Evolutionary conservation across 1,140 invertebrate genomes (phyloP).

Genomic region (Mycetomoellerius zeteki): DNA sequence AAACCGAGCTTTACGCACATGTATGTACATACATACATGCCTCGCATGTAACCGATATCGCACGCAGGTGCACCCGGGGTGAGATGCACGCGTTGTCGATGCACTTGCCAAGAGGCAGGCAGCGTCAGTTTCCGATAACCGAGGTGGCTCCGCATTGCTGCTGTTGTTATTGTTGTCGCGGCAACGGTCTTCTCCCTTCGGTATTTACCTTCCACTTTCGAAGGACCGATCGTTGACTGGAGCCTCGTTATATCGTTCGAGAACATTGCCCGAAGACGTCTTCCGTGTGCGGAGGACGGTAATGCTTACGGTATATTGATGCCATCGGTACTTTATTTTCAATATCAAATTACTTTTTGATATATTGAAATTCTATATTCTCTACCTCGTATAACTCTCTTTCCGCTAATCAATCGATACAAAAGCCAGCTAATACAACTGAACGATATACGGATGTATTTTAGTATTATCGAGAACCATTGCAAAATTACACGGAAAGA

Average conservation of each 20-base stretch:
- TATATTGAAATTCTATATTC: not conserved
- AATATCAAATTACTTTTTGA: not conserved
- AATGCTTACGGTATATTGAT: slow-evolving; percentile 24
- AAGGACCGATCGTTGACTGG: slow-evolving; percentile 15
- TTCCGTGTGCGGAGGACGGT: not conserved
- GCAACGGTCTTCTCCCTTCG: slow-evolving; percentile 25
- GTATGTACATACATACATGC: not conserved
- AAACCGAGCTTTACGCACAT: slow-evolving; percentile 25
- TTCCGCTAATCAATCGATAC: not conserved
- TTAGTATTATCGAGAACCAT: not conserved
- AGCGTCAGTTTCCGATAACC: slow-evolving; percentile 65
- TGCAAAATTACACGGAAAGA: no score
- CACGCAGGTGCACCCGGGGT: slow-evolving; percentile 19
- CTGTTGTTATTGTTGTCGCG: slow-evolving; percentile 54
- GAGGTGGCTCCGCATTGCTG: slow-evolving; percentile 35
- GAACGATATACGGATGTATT: not conserved
- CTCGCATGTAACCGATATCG: slow-evolving; percentile 8
- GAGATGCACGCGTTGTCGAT: slow-evolving; percentile 7
- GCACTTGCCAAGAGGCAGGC: slow-evolving; percentile 54
- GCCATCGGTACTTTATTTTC: not conserved
- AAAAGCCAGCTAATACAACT: not conserved
- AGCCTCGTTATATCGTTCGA: slow-evolving; percentile 34
- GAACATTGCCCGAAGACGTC: slow-evolving; percentile 22
- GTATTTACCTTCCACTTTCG: slow-evolving; percentile 21
- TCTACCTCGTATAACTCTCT: not conserved